These are phyloP conservation scores for Barypeithes pellucidus DNA, from an alignment of 2,888 invertebrate species.

Conservation along the genomic window DNA sequence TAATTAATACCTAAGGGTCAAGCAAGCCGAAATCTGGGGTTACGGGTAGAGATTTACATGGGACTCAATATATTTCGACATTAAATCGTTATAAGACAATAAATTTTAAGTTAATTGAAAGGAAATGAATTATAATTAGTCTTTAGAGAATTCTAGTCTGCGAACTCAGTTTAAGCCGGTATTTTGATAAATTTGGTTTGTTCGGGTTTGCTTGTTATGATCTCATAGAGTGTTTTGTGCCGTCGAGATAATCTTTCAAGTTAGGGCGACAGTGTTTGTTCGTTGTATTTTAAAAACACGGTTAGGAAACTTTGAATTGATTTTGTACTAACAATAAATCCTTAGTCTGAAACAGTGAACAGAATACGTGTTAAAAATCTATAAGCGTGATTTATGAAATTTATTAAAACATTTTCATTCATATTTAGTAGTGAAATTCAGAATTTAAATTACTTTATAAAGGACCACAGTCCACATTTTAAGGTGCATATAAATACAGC, in stretches of 20 bases:
- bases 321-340: too few relatives aligned
- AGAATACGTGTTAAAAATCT: too few relatives aligned
- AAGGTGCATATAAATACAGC: too few relatives aligned
- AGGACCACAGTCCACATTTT: too few relatives aligned
- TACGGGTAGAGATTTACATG: slow-evolving; percentile 31
- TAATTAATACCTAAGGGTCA: slow-evolving; percentile 45
- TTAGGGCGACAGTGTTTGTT: slow-evolving; percentile 3
- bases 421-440: too few relatives aligned
- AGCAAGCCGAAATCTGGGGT: slow-evolving; percentile 27
- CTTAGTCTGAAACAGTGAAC: too few relatives aligned
- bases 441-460: too few relatives aligned
- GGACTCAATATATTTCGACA: slow-evolving; percentile 37
- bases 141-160: slow-evolving; percentile 44
- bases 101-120: slow-evolving; percentile 52
- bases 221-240: slow-evolving; percentile 35
- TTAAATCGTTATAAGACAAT: slow-evolving; percentile 46
- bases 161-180: slow-evolving; percentile 35
- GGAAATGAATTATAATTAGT: slow-evolving; percentile 50
- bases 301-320: too few relatives aligned
- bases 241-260: slow-evolving; percentile 3
- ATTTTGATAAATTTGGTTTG: slow-evolving; percentile 40
- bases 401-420: too few relatives aligned
- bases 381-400: too few relatives aligned
- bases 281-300: too few relatives aligned
- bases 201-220: slow-evolving; percentile 28